Conservation (phyloP, 2,888 invertebrate species). For the Lasioglossum marginatum region DNA sequence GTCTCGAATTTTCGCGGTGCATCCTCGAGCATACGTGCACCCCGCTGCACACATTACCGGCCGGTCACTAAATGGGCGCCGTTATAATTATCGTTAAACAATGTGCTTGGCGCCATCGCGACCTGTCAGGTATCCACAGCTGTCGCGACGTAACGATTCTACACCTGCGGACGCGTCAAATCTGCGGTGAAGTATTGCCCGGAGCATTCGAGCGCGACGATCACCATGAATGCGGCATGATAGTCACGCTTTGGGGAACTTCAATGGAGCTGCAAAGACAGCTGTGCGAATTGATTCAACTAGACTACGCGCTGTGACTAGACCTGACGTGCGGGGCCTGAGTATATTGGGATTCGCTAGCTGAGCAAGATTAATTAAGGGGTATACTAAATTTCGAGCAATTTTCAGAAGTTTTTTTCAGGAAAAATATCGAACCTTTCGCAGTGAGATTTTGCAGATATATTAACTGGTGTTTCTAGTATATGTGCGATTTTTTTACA, state of each 20-base stretch:
- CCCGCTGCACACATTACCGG: slow-evolving; percentile 23
- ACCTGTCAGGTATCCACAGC: slow-evolving; percentile 65
- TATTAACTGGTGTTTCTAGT: neutral
- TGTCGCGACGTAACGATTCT: slow-evolving; percentile 67
- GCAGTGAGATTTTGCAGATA: neutral
- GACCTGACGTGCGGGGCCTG: neutral
- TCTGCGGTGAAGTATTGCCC: slow-evolving; percentile 58
- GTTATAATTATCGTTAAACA: slow-evolving; percentile 71
- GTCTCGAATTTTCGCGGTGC: slow-evolving; percentile 23
- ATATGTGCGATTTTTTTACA: neutral
- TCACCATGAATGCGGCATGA: slow-evolving; percentile 28
- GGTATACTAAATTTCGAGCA: neutral
- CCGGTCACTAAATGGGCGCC: slow-evolving; percentile 53
- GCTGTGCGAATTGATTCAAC: neutral
- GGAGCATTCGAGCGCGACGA: slow-evolving; percentile 53
- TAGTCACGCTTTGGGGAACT: slow-evolving; percentile 40
- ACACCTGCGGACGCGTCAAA: slow-evolving; percentile 63
- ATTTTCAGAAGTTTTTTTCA: neutral
- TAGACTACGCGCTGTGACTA: neutral
- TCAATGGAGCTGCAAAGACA: slow-evolving; percentile 29
- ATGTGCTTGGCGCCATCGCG: slow-evolving; percentile 61
- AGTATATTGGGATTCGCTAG: neutral
- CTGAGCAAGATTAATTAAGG: neutral
- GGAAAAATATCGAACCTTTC: neutral
- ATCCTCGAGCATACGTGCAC: slow-evolving; percentile 21